Conservation (phyloP, 2,113 vertebrate species). For the Condylura cristata region DNA sequence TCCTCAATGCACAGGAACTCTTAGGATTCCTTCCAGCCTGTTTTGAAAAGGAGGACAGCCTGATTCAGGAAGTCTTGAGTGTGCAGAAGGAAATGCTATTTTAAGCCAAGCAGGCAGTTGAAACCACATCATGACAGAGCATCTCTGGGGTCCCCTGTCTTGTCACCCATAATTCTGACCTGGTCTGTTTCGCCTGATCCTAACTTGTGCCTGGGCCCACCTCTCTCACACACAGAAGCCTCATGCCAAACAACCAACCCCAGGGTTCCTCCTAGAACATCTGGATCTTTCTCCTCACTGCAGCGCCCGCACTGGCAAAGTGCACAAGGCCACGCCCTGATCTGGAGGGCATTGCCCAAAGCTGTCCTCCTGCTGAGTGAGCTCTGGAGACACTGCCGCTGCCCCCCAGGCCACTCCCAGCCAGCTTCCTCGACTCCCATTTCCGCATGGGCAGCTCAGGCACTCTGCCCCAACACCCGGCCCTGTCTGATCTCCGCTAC, state of each 20-base stretch:
- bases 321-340: not conserved
- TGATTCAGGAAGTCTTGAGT: not conserved
- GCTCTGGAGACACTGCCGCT: too few relatives aligned
- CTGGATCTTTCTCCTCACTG: too few relatives aligned
- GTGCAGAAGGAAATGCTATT: not conserved
- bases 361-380: too few relatives aligned
- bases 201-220: not conserved
- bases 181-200: not conserved
- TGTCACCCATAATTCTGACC: too few relatives aligned
- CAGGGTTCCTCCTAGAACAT: not conserved
- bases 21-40: not conserved
- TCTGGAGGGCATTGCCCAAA: fast-evolving
- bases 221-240: not conserved
- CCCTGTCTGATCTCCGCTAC: not conserved
- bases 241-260: not conserved
- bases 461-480: not conserved
- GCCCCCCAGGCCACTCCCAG: fast-evolving
- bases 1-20: not conserved
- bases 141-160: not conserved
- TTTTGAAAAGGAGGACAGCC: not conserved
- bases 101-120: not conserved
- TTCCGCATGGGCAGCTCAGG: not conserved
- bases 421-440: fast-evolving
- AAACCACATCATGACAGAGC: not conserved
- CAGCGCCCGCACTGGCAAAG: fast-evolving